A percentile compares a stretch with the other conserved stretches of the same genome.
Conservation (phyloP, 2,888 invertebrate species). For the Cabera pusaria region DNA sequence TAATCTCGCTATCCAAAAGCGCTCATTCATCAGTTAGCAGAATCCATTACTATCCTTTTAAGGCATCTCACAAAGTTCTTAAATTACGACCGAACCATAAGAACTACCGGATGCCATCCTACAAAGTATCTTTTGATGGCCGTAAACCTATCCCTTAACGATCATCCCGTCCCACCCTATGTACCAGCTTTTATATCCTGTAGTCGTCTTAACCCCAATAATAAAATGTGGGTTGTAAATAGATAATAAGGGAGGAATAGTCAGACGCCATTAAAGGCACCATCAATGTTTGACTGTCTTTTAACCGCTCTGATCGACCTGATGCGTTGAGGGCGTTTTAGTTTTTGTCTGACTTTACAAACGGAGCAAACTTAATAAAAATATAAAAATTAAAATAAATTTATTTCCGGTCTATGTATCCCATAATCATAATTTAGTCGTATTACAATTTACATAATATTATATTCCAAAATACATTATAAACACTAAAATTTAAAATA, state of each 20-base stretch:
- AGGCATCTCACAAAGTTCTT: constrained; percentile 45
- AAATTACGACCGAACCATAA: constrained; percentile 55
- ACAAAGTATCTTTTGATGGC: constrained; percentile 81
- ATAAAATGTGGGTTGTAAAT: constrained; percentile 82
- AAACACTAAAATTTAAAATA: no score
- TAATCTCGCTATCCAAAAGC: no score
- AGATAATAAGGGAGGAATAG: constrained; percentile 78
- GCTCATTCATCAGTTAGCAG: no score
- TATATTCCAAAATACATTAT: no score
- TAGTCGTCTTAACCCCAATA: constrained; percentile 80
- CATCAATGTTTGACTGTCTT: constrained; percentile 63
- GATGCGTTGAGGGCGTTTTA: no score
- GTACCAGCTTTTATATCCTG: constrained; percentile 60
- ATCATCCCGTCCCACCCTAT: constrained; percentile 67
- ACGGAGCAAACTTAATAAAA: no score
- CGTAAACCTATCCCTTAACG: constrained; percentile 81
- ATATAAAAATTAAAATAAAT: no score
- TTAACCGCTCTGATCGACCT: constrained; percentile 61
- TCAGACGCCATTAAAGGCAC: constrained; percentile 76
- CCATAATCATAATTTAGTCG: no score
- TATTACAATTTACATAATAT: no score
- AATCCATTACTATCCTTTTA: constrained; percentile 22
- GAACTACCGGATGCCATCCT: constrained; percentile 75
- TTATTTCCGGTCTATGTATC: no score
- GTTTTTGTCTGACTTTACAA: no score